phyloP scores from a whole-genome alignment of 2,113 vertebrate species.

The Prinia subflava region DNA sequence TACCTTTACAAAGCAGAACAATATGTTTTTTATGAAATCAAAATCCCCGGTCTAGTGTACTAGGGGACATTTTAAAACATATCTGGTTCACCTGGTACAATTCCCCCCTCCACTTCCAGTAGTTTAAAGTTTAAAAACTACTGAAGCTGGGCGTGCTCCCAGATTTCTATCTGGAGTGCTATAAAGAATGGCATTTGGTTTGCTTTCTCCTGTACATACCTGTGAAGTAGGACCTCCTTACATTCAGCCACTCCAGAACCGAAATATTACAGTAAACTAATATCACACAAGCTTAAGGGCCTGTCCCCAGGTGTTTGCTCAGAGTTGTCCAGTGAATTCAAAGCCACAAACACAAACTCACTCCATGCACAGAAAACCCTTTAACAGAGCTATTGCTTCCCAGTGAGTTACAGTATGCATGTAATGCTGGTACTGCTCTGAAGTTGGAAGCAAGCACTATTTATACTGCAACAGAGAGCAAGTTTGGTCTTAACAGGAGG shows the following conservation, averaged over 20 bases:
- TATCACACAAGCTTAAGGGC: neutral
- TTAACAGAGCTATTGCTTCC: neutral
- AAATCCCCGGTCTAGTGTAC: neutral
- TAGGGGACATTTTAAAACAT: neutral
- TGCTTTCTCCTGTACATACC: neutral
- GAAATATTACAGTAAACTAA: neutral
- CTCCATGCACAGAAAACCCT: neutral
- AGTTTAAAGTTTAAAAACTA: constrained; percentile 12
- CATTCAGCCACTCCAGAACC: neutral
- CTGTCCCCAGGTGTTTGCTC: neutral
- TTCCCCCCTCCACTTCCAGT: neutral
- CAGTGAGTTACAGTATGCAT: neutral
- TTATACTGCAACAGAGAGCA: constrained; percentile 45
- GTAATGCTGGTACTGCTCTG: neutral
- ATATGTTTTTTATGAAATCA: neutral
- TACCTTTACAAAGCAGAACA: neutral
- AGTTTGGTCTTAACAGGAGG: constrained; percentile 55
- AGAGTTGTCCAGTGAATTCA: neutral
- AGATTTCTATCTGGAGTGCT: neutral
- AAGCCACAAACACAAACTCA: neutral
- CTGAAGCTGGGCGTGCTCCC: neutral
- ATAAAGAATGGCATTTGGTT: constrained; percentile 37
- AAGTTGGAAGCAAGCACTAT: constrained; percentile 52
- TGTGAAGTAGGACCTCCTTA: neutral
- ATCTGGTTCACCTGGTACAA: constrained; percentile 10